Percentiles rank a stretch among this genome's conserved stretches.
phyloP scores from a whole-genome alignment of 2,797 vertebrate species.

The Atherinosoma microstoma region DNA sequence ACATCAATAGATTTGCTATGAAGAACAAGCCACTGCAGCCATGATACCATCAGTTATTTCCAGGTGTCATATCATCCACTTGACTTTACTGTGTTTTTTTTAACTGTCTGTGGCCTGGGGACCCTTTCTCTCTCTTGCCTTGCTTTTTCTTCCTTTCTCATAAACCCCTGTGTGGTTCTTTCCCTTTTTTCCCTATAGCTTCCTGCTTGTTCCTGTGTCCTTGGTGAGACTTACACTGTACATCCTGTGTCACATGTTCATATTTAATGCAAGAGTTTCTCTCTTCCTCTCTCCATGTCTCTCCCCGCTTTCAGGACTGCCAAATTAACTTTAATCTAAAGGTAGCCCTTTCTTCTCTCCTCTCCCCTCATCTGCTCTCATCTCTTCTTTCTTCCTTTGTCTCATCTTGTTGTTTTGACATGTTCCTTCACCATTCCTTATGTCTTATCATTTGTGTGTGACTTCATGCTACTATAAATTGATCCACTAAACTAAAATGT shows the following conservation, averaged over 20 bases:
- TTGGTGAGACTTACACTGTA: constrained; percentile 69
- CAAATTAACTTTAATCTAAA: constrained; percentile 78
- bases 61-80: constrained; percentile 9
- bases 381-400: constrained; percentile 12
- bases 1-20: background rate
- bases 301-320: constrained; percentile 78
- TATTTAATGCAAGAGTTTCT: constrained; percentile 77
- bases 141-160: constrained; percentile 35
- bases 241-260: constrained; percentile 61
- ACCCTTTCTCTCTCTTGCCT: constrained; percentile 26
- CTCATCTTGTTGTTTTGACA: constrained; percentile 45
- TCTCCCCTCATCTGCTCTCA: constrained; percentile 14
- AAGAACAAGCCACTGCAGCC: background rate
- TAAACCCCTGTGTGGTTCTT: constrained; percentile 55
- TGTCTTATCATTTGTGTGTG: constrained; percentile 49
- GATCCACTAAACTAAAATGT: constrained; percentile 68
- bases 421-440: constrained; percentile 37
- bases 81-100: constrained; percentile 24
- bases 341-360: constrained; percentile 65
- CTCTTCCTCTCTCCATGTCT: constrained; percentile 61
- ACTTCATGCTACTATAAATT: constrained; percentile 54
- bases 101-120: constrained; percentile 9
- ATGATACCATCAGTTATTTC: background rate
- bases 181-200: constrained; percentile 40
- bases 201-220: constrained; percentile 63